A percentile compares a stretch with the other conserved stretches of the same genome.
phyloP scores from a whole-genome alignment of 2,113 vertebrate genomes.

The Pavo muticus region DNA sequence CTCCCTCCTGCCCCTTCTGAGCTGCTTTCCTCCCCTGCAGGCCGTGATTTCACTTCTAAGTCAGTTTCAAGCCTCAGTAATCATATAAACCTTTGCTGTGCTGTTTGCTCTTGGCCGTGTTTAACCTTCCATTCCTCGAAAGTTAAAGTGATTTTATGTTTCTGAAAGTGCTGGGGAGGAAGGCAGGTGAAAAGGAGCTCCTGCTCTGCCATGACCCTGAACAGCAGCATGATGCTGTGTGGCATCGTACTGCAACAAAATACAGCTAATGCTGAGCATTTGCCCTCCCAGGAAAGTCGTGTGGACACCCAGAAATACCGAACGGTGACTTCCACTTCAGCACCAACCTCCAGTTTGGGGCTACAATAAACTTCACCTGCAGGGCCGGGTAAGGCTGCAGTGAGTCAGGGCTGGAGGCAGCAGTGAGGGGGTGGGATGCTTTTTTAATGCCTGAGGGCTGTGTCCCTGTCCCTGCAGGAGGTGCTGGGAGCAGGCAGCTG shows the following conservation, averaged over 20 bases:
- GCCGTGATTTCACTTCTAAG: not conserved
- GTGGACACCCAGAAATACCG: fast-evolving
- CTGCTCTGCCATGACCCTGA: not conserved
- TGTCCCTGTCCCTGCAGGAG: not conserved
- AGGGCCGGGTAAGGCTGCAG: fast-evolving
- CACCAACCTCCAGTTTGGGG: not conserved
- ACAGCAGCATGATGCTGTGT: fast-evolving
- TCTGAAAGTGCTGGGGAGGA: not conserved
- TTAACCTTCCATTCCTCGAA: not conserved
- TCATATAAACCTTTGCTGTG: fast-evolving
- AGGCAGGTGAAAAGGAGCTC: fast-evolving
- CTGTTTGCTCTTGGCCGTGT: not conserved
- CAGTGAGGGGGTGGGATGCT: fast-evolving
- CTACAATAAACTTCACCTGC: not conserved
- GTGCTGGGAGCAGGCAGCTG: fast-evolving
- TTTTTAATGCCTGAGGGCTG: not conserved
- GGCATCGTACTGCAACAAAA: fast-evolving
- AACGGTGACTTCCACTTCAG: fast-evolving
- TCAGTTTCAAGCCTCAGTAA: not conserved
- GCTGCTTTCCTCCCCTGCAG: fast-evolving
- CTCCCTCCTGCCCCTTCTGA: fast-evolving
- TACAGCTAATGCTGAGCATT: not conserved
- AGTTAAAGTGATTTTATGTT: not conserved
- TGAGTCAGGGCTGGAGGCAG: not conserved
- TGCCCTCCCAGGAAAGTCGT: not conserved